These are phyloP conservation scores for Eubucco bourcierii DNA, from an alignment of 2,113 vertebrate genomes.

Conservation along the genomic window DNA sequence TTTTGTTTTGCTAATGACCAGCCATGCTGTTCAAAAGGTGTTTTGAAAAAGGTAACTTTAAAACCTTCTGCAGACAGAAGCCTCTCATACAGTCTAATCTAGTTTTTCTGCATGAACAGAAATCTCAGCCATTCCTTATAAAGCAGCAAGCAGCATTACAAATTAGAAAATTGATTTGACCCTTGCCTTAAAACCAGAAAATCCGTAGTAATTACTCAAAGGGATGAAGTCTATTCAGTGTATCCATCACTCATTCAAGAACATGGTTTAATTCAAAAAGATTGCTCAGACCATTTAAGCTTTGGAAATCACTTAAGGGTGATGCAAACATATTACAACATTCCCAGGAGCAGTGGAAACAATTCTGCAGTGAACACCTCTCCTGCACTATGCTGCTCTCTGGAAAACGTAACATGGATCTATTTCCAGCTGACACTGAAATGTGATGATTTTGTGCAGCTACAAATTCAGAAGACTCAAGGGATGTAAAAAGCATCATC, in stretches of 20 bases:
- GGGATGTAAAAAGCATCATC: neutral
- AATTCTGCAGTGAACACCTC: neutral
- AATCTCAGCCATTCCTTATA: neutral
- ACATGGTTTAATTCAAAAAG: neutral
- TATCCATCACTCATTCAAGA: neutral
- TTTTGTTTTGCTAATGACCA: neutral
- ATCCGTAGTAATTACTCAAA: neutral
- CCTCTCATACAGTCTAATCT: neutral
- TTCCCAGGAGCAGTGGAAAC: neutral
- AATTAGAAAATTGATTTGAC: neutral
- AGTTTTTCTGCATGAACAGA: neutral
- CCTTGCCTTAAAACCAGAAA: neutral
- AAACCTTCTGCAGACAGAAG: neutral
- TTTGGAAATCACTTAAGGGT: neutral
- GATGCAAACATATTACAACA: constrained; percentile 12
- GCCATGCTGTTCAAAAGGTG: neutral
- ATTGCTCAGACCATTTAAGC: neutral
- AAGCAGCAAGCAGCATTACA: neutral
- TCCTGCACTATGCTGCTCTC: neutral
- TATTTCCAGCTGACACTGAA: neutral
- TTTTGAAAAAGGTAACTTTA: neutral
- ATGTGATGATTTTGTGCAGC: neutral
- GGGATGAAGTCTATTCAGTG: neutral
- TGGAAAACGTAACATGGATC: neutral
- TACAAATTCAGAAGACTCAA: neutral